Evolutionary conservation across 2,888 invertebrate species (phyloP), one percentile per base, ranked within the genome.

Genomic region (Prosopocoilus inquinatus): DNA sequence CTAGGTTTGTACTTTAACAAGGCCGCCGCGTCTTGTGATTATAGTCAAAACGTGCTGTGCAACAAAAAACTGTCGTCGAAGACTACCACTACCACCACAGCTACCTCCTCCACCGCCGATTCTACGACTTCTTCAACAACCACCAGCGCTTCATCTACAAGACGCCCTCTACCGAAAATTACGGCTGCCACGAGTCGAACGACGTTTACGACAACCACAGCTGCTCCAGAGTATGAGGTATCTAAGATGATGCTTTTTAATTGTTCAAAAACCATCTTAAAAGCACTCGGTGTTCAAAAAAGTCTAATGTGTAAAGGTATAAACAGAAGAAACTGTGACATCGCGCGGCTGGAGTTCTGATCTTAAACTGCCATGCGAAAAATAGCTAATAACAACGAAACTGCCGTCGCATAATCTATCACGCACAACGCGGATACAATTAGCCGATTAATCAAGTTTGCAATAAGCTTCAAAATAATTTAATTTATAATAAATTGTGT

Each of bases 1-100:
- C 9, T 74, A 89, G 94, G 94, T 20, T 79, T 95, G 8, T 91
- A 88, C 72, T 95, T 95, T 79, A 95, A 94, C 79, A 93, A 93
- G 68, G 88, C 87, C 0, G 91, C 94, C 0, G 94, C 94, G 74
- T 94, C 94, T 0, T 95, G 95, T 70, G 95, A 95, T 76, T 95
- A 94, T 73, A 85, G 92, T 0, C 85, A 93, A 65, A 94, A 95
- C 73, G 94, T 94, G 0, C 80, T 86, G 28, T 93, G 91, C 75
- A 90, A 89, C 67, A 87, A 82, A 66, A 79, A 84, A 20, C 79
- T 82, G 59, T 73, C 81, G 13, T 73, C 80, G 13, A 77, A 80
- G 34, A 74, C 80, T 0, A 76, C 80, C 1, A 73, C 79, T 12
- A 74, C 78, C 11, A 69, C 74, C 4, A 73, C 82, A 36, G 82